phyloP scores from a whole-genome alignment of 2,888 invertebrate genomes.

The Tachina grossa region DNA sequence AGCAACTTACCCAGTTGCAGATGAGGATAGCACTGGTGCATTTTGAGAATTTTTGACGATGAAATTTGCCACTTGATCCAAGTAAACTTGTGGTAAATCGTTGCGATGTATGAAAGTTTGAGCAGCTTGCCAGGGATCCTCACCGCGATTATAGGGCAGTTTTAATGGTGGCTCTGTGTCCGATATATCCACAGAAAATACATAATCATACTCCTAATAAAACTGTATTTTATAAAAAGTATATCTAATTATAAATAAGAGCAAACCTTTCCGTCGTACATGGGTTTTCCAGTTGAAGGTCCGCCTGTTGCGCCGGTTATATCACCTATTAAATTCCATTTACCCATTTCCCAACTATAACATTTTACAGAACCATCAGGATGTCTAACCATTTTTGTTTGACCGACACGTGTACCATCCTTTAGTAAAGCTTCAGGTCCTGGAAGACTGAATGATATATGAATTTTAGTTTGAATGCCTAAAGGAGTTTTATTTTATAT shows the following conservation, averaged over 20 bases:
- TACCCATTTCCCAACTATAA: constrained; percentile 89
- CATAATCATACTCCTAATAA: constrained; percentile 92
- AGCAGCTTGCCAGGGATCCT: constrained; percentile 96
- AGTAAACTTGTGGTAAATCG: constrained; percentile 91
- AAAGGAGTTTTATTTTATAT: background rate
- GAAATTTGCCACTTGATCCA: constrained; percentile 96
- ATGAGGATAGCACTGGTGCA: constrained; percentile 62
- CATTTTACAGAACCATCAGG: constrained; percentile 88
- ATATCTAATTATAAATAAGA: constrained; percentile 53
- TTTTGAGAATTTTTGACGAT: constrained; percentile 90
- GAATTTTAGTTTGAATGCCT: background rate
- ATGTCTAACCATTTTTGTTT: constrained; percentile 92
- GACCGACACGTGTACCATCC: constrained; percentile 91
- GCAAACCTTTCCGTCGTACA: constrained; percentile 89
- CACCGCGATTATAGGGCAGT: constrained; percentile 93
- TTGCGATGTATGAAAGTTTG: constrained; percentile 94
- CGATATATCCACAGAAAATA: constrained; percentile 97
- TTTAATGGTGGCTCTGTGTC: constrained; percentile 94
- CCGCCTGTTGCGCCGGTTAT: constrained; percentile 91
- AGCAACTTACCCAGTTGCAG: constrained; percentile 72
- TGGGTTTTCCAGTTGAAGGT: constrained; percentile 88
- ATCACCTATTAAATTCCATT: constrained; percentile 95
- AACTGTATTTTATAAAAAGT: constrained; percentile 49
- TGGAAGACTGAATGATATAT: constrained; percentile 86
- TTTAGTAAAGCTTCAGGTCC: constrained; percentile 90